Percentiles rank a stretch among this genome's conserved stretches.
Evolutionary conservation across 2,888 invertebrate genomes (phyloP).

Genomic region (Platerodrilus igneus): DNA sequence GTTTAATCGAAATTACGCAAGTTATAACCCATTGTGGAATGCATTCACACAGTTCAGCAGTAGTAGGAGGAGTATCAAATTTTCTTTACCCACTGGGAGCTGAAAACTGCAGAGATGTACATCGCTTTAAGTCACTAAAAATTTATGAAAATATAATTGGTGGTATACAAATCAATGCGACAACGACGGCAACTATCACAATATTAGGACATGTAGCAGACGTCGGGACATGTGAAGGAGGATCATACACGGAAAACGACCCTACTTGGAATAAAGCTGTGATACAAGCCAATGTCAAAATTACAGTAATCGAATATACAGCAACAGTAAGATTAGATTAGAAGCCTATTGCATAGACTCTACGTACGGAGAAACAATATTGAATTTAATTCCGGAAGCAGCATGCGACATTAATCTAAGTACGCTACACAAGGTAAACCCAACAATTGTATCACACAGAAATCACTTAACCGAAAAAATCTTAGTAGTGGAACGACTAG

Average conservation of each 20-base stretch:
- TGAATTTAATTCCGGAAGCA: not conserved
- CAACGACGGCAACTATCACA: constrained; percentile 5
- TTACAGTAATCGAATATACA: constrained; percentile 3
- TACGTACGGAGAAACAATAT: constrained; percentile 9
- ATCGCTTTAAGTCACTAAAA: not conserved
- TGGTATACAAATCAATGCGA: constrained; percentile 1
- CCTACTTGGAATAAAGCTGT: constrained; percentile 7
- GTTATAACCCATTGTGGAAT: constrained; percentile 7
- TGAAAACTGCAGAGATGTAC: not conserved
- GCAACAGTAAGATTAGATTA: constrained; percentile 5
- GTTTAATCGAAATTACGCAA: constrained; percentile 4
- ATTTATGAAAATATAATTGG: not conserved
- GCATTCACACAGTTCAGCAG: not conserved
- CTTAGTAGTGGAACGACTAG: constrained; percentile 6
- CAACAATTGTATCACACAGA: not conserved
- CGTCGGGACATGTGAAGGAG: not conserved
- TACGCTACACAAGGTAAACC: not conserved
- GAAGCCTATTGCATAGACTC: constrained; percentile 14
- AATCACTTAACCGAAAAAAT: not conserved
- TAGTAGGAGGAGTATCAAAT: not conserved
- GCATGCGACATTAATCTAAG: not conserved
- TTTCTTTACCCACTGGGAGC: not conserved
- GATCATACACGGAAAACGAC: constrained; percentile 8
- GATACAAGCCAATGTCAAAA: constrained; percentile 1
- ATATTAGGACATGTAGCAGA: not conserved